A percentile compares a stretch with the other conserved stretches of the same genome.
Conservation (phyloP, 1,140 invertebrate species). For the Neodiprion virginianus region DNA sequence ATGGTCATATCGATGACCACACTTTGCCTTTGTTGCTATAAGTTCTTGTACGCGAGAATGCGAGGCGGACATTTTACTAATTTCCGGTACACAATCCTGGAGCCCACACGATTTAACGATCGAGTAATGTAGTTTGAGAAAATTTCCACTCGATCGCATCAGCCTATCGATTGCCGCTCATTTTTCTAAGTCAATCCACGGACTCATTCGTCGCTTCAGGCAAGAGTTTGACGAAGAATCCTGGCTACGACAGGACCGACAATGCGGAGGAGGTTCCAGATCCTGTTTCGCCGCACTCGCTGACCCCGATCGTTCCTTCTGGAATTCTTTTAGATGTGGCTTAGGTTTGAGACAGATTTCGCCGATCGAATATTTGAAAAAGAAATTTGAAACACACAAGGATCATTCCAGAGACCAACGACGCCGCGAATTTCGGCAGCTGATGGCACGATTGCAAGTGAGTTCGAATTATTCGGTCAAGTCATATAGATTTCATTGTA, state of each 20-base stretch:
- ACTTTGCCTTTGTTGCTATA: constrained; percentile 2
- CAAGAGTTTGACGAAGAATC: neutral
- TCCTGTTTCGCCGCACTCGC: neutral
- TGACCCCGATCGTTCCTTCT: neutral
- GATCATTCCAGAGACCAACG: neutral
- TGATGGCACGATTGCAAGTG: neutral
- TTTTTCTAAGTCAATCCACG: neutral
- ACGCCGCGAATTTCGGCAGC: neutral
- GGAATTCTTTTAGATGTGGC: neutral
- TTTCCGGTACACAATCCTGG: neutral
- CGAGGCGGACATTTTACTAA: neutral
- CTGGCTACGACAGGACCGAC: constrained; percentile 1
- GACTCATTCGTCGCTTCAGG: neutral
- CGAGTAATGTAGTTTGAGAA: neutral
- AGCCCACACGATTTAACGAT: neutral
- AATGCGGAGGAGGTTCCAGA: neutral
- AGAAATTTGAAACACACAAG: neutral
- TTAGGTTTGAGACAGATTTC: neutral
- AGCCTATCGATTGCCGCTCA: neutral
- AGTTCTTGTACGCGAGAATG: constrained; percentile 1
- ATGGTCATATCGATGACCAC: neutral
- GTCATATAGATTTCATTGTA: no score
- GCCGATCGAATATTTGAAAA: neutral
- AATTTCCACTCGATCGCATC: neutral
- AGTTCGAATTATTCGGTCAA: neutral